These are phyloP conservation scores for Heliothis peltigera DNA, from an alignment of 2,888 invertebrate species.

Conservation along the genomic window DNA sequence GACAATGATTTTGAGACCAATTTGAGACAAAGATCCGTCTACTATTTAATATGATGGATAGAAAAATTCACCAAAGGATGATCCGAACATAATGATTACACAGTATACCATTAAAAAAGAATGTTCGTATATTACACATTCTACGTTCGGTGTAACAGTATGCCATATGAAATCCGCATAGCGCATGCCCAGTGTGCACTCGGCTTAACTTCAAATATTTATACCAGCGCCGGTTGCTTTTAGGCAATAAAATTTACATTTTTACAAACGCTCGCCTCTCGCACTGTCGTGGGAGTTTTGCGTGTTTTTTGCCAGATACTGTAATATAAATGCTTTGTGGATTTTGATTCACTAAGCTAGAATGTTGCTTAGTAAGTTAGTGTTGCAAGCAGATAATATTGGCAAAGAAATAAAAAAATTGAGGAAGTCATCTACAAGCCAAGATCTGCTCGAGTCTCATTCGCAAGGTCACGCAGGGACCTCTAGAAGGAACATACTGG, in stretches of 20 bases:
- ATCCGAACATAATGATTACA: no score
- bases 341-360: constrained; percentile 28
- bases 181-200: constrained; percentile 80
- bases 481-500: no score
- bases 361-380: constrained; percentile 22
- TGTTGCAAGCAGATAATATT: constrained; percentile 6
- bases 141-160: constrained; percentile 66
- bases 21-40: no score
- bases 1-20: no score
- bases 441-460: no score
- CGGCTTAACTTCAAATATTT: constrained; percentile 84
- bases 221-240: constrained; percentile 74
- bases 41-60: no score
- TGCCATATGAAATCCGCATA: constrained; percentile 47
- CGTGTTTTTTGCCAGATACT: constrained; percentile 54
- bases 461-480: no score
- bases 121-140: constrained; percentile 1
- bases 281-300: constrained; percentile 43
- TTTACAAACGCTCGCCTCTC: constrained; percentile 75
- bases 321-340: constrained; percentile 41
- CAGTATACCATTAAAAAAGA: no score
- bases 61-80: no score
- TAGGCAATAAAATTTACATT: constrained; percentile 87
- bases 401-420: neutral
- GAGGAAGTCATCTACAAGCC: neutral